These are phyloP conservation scores for Halocynthia roretzi DNA, from an alignment of 23 tunicate genomes.

Conservation along the genomic window DNA sequence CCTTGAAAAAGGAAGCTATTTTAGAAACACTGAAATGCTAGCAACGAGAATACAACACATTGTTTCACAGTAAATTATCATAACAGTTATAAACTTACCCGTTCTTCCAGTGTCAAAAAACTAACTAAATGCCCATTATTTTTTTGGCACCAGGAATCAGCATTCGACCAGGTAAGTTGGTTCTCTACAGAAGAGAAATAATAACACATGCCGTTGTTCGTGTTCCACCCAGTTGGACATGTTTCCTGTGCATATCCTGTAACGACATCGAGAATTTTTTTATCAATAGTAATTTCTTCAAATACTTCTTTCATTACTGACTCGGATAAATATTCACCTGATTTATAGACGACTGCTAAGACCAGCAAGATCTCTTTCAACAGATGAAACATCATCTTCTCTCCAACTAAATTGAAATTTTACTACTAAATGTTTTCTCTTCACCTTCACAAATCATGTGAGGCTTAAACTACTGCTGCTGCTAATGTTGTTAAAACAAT, in stretches of 20 bases:
- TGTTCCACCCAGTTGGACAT: slow-evolving; percentile 53
- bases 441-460: too few species aligned
- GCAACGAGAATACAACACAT: slow-evolving; percentile 2
- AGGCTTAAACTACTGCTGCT: too few species aligned
- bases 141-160: slow-evolving; percentile 69
- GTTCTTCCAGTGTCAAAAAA: slow-evolving; percentile 44
- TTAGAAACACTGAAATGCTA: not conserved
- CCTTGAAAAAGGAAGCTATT: slow-evolving; percentile 8
- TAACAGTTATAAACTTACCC: slow-evolving; percentile 28
- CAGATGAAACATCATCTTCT: too few species aligned
- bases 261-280: not conserved
- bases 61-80: not conserved
- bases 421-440: too few species aligned
- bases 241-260: slow-evolving; percentile 15
- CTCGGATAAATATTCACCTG: too few species aligned
- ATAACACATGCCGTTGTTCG: slow-evolving; percentile 43
- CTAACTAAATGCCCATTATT: slow-evolving; percentile 58
- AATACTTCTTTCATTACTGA: too few species aligned
- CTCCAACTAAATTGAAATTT: too few species aligned
- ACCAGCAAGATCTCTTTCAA: too few species aligned
- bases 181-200: slow-evolving; percentile 41
- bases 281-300: too few species aligned
- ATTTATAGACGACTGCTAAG: too few species aligned
- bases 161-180: slow-evolving; percentile 40
- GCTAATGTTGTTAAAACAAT: too few species aligned